These are phyloP conservation scores for Heliconius sara DNA, from an alignment of 2,888 invertebrate species.

Conservation along the genomic window DNA sequence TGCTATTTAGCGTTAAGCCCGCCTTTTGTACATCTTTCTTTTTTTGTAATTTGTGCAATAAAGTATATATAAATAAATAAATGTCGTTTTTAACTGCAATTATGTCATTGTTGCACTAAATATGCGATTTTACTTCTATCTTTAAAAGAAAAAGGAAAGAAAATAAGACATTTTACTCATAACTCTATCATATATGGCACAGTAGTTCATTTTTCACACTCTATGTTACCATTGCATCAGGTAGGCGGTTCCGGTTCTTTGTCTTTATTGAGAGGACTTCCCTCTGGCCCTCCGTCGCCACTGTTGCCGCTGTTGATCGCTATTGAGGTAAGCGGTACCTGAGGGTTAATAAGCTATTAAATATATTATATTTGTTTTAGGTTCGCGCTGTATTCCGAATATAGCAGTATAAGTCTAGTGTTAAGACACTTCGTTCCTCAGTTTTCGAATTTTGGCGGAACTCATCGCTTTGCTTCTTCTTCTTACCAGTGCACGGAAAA, in stretches of 20 bases:
- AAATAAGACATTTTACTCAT: background rate
- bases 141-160: background rate
- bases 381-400: background rate
- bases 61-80: too few species aligned
- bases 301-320: slow-evolving; percentile 70
- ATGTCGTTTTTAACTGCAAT: too few species aligned
- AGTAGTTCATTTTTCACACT: background rate
- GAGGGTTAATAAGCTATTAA: slow-evolving; percentile 30
- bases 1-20: too few species aligned
- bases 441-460: background rate
- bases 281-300: slow-evolving; percentile 68
- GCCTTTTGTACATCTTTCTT: too few species aligned
- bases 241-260: slow-evolving; percentile 66
- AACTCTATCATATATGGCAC: background rate
- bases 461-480: too few species aligned
- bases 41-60: too few species aligned
- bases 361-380: background rate
- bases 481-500: too few species aligned
- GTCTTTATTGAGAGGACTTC: slow-evolving; percentile 67
- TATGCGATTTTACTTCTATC: background rate
- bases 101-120: background rate
- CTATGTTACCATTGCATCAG: slow-evolving; percentile 55
- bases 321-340: slow-evolving; percentile 78
- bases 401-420: background rate
- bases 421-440: background rate